Evolutionary conservation across 1,140 invertebrate species (phyloP).

Genomic region (Campoletis sonorensis): DNA sequence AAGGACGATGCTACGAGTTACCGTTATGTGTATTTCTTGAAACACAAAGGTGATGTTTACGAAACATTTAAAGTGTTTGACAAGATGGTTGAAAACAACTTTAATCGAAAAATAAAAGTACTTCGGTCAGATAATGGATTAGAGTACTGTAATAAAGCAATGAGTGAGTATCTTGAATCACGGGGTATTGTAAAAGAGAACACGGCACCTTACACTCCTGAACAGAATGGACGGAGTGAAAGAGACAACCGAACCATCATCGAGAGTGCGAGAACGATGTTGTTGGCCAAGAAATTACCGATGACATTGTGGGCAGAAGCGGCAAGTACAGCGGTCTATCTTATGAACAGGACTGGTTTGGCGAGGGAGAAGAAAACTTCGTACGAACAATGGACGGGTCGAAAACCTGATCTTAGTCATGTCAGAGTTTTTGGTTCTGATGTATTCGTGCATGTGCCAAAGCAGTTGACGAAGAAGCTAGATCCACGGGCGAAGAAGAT

Average conservation of each 20-base stretch:
- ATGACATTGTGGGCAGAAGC: no score
- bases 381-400: not conserved
- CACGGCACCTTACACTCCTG: not conserved
- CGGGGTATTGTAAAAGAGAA: not conserved
- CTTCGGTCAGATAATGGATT: slow-evolving; percentile 47
- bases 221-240: not conserved
- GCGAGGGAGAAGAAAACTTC: not conserved
- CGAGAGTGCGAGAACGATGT: no score
- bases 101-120: slow-evolving; percentile 49
- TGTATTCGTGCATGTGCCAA: not conserved
- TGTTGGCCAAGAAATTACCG: no score
- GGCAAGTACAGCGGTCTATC: no score
- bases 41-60: slow-evolving; percentile 64
- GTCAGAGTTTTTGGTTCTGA: not conserved
- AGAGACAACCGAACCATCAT: no score
- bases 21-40: slow-evolving; percentile 62
- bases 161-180: not conserved
- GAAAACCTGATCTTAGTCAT: not conserved
- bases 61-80: slow-evolving; percentile 57
- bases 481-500: not conserved
- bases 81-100: slow-evolving; percentile 59
- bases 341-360: not conserved
- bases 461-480: not conserved
- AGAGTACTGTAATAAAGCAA: slow-evolving; percentile 26
- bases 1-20: slow-evolving; percentile 57